Conservation (phyloP, 2,797 vertebrate species). For the Echiichthys vipera region DNA sequence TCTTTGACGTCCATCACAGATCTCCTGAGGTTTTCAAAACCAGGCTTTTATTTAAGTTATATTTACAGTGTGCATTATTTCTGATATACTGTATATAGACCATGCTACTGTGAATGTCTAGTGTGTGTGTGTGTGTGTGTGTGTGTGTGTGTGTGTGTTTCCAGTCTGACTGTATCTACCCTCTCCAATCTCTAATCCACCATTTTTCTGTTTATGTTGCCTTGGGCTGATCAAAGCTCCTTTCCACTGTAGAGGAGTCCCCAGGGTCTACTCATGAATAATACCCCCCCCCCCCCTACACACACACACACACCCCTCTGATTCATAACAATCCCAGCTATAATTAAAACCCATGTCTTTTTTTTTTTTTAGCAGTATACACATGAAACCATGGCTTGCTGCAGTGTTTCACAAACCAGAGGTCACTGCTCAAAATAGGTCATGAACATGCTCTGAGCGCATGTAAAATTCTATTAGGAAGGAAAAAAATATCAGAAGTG, state of each 20-base stretch:
- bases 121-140: neutral
- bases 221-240: constrained; percentile 58
- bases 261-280: constrained; percentile 24
- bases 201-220: constrained; percentile 35
- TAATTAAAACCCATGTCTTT: constrained; percentile 42
- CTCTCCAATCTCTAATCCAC: constrained; percentile 14
- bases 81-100: neutral
- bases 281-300: neutral
- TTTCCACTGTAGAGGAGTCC: constrained; percentile 32
- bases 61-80: neutral
- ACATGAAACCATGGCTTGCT: constrained; percentile 13
- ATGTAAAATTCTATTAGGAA: constrained; percentile 2
- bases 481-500: neutral
- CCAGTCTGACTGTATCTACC: neutral
- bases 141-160: constrained; percentile 6
- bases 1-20: constrained; percentile 22
- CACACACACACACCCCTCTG: constrained; percentile 1
- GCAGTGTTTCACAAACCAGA: constrained; percentile 41
- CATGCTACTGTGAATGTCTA: neutral
- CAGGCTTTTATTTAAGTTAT: constrained; percentile 9
- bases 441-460: neutral
- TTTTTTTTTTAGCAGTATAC: constrained; percentile 20
- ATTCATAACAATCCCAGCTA: constrained; percentile 36
- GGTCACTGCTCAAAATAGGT: constrained; percentile 37
- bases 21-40: constrained; percentile 28